Percentiles rank a stretch among this genome's conserved stretches.
Evolutionary conservation across 1,140 invertebrate genomes (phyloP).

Genomic region (Argopecten irradians): DNA sequence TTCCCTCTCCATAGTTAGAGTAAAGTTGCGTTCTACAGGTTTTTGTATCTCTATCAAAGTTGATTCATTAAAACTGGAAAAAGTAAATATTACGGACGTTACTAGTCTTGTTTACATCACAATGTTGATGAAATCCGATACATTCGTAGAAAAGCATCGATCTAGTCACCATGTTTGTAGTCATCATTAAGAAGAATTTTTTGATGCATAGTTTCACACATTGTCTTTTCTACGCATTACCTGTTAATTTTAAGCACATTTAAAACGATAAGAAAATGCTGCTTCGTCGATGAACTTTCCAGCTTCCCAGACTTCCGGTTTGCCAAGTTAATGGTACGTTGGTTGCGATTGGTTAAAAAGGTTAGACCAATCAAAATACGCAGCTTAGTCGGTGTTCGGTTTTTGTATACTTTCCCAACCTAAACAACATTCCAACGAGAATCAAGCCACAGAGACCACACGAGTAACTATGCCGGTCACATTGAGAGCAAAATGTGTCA

Average conservation of each 20-base stretch:
- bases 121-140: background rate
- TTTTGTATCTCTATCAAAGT: background rate
- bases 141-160: background rate
- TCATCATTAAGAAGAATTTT: background rate
- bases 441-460: background rate
- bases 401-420: background rate
- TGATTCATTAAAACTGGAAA: background rate
- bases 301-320: constrained; percentile 32
- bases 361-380: constrained; percentile 29
- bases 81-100: background rate
- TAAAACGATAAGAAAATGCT: background rate
- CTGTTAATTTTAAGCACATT: background rate
- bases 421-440: background rate
- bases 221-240: background rate
- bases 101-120: background rate
- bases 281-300: constrained; percentile 11
- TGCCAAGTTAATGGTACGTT: constrained; percentile 19
- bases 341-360: constrained; percentile 25
- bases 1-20: background rate
- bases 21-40: background rate
- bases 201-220: background rate
- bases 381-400: background rate
- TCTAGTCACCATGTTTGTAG: background rate
- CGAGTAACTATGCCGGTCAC: constrained; percentile 60
- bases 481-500: constrained; percentile 69